These are phyloP conservation scores for Oophaga pumilio DNA, from an alignment of 2,113 vertebrate genomes.

Conservation along the genomic window DNA sequence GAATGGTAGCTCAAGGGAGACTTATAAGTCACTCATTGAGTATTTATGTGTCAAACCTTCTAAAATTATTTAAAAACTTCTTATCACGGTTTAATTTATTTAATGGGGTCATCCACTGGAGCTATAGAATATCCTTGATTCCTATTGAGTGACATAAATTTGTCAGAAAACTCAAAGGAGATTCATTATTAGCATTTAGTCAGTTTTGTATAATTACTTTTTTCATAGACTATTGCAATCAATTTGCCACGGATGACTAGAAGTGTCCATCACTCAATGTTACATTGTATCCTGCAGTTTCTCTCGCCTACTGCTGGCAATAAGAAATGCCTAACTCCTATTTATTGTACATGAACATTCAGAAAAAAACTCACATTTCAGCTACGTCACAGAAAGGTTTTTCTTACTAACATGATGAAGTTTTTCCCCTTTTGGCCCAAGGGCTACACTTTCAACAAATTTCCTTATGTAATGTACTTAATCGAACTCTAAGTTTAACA, in stretches of 20 bases:
- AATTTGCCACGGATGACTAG: constrained; percentile 8
- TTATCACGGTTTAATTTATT: constrained; percentile 28
- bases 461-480: neutral
- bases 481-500: neutral
- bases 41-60: neutral
- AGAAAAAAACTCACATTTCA: neutral
- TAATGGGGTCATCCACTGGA: constrained; percentile 3
- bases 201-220: constrained; percentile 33
- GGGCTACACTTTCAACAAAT: neutral
- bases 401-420: neutral
- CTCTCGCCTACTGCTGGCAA: neutral
- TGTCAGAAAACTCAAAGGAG: constrained; percentile 17
- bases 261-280: constrained; percentile 11
- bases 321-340: constrained; percentile 11
- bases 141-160: constrained; percentile 8
- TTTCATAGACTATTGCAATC: constrained; percentile 18
- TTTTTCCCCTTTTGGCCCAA: neutral
- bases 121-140: neutral
- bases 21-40: neutral
- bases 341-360: constrained; percentile 2
- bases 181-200: constrained; percentile 31
- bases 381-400: neutral
- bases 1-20: neutral
- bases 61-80: neutral
- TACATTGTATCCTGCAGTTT: neutral